These are phyloP conservation scores for Arbacia lixula DNA, from an alignment of 53 echinoderm and acorn worm species.

Conservation along the genomic window DNA sequence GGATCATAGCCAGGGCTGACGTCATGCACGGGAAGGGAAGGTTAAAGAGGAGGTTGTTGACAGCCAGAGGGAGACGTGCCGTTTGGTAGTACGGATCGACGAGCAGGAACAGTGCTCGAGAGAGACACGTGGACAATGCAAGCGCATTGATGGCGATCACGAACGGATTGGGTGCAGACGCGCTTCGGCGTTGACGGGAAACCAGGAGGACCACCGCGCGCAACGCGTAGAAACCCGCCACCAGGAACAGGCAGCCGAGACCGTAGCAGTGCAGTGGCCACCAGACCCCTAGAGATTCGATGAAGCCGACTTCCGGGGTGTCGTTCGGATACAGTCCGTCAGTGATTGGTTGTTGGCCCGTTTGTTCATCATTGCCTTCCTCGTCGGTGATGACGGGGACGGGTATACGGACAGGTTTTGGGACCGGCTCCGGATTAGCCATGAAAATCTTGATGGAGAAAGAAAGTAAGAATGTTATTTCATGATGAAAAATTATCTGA, in stretches of 20 bases:
- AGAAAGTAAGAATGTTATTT: too few relatives aligned
- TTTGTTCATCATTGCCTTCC: background rate
- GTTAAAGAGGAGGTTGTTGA: constrained; percentile 69
- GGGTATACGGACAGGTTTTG: too few relatives aligned
- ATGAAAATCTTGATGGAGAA: too few relatives aligned
- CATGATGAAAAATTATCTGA: too few relatives aligned
- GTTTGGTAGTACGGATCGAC: constrained; percentile 68
- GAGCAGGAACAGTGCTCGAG: constrained; percentile 67
- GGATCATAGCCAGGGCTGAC: constrained; percentile 76
- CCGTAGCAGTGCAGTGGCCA: constrained; percentile 77
- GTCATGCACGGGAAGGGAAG: constrained; percentile 85
- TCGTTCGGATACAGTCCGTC: too few relatives aligned
- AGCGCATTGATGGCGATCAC: constrained; percentile 72
- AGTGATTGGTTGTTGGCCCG: background rate
- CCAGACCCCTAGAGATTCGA: constrained; percentile 26
- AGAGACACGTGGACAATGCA: constrained; percentile 59
- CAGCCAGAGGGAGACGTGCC: constrained; percentile 22
- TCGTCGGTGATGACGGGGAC: too few relatives aligned
- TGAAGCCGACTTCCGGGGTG: constrained; percentile 20
- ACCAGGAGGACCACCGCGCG: constrained; percentile 55
- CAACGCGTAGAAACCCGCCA: constrained; percentile 71
- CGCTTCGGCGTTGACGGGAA: constrained; percentile 13
- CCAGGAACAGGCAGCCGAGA: constrained; percentile 59
- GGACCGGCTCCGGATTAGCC: too few relatives aligned
- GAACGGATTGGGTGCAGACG: constrained; percentile 63